These are phyloP conservation scores for Acanthurus lineatus DNA, from an alignment of 2,797 vertebrate species.

Conservation along the genomic window DNA sequence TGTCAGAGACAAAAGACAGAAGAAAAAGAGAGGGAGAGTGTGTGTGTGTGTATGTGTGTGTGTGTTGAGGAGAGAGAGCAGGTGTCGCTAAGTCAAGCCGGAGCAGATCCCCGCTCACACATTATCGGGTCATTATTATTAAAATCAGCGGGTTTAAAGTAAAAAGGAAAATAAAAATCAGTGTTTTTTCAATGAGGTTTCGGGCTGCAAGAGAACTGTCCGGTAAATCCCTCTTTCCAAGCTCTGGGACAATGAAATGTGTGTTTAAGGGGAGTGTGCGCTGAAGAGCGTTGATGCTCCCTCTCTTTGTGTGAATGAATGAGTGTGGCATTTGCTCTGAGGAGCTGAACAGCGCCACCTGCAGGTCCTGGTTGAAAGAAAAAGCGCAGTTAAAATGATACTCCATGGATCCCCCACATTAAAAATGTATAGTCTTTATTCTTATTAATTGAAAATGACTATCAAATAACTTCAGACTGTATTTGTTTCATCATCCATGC, in stretches of 20 bases:
- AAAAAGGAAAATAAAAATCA: constrained; percentile 9
- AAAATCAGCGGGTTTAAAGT: constrained; percentile 15
- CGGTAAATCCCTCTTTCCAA: constrained; percentile 16
- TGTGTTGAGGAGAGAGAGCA: constrained; percentile 46
- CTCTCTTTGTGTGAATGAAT: constrained; percentile 32
- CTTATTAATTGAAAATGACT: constrained; percentile 6
- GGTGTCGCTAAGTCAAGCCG: constrained; percentile 65
- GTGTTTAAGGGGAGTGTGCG: constrained; percentile 35
- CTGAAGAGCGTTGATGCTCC: constrained; percentile 44
- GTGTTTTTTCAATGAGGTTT: background rate
- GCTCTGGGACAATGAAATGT: constrained; percentile 58
- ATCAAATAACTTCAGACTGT: background rate
- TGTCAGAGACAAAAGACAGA: constrained; percentile 73
- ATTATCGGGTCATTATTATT: constrained; percentile 40
- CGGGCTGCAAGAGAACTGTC: background rate
- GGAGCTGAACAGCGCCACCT: constrained; percentile 76
- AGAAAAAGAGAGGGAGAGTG: background rate
- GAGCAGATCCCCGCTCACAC: constrained; percentile 23
- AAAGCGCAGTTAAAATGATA: no score
- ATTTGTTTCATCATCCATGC: background rate
- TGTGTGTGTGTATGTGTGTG: constrained; percentile 11
- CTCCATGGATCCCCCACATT: constrained; percentile 12
- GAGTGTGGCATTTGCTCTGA: constrained; percentile 22
- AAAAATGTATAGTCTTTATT: constrained; percentile 1
- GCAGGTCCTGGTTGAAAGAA: constrained; percentile 30